Evolutionary conservation across 1,140 invertebrate species (phyloP), one percentile per base, ranked within the genome.

Genomic region (Drosophila ohnishii): DNA sequence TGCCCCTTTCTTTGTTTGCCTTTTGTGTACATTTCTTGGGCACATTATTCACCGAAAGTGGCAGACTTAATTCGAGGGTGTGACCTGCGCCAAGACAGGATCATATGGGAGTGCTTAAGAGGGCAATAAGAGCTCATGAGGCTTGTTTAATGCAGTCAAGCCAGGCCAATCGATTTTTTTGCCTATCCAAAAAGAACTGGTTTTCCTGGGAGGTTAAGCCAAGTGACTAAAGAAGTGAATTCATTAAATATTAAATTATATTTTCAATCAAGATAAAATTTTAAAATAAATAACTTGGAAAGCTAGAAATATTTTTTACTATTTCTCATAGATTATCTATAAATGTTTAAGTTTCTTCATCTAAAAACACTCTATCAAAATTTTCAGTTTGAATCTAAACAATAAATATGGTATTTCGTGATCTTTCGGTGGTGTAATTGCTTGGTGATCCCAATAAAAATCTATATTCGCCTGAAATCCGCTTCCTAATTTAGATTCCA

Each of bases 1-100:
- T 59, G 44, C 45, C 25, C 55, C 69, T 61, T 50, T 40, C 73
- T 75, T 39, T 63, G 50, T 74, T 80, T 61, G 64, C 63, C 34
- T 82, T 66, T 62, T 40, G 37, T 40, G 37, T 45, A 40, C 55
- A 57, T 55, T 65, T 67, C 56, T 55, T 55, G 58, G 40, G 64
- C 81, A 71, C 81, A 86, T 86, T 86, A 86, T 44, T 85, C 78
- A 80, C 63, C 55, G 59, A 86, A 86, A 86, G 82, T 86, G 81
- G 81, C 81, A 81, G 82, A 37, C 61, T 66, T 85, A 86, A 86
- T 85, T 86, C 64, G 78, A 78, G 81, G 81, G 81, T 85, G 81
- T 80, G 82, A 81, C 81, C 71, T 65, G 81, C 61, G 57, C 80
- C 80, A 69, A 53, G 55, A 47, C 75, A 76, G 70, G 74, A 79